Percentiles rank a stretch among this genome's conserved stretches.
Conservation (phyloP, 1,140 invertebrate genomes). For the Drosophila aff. region DNA sequence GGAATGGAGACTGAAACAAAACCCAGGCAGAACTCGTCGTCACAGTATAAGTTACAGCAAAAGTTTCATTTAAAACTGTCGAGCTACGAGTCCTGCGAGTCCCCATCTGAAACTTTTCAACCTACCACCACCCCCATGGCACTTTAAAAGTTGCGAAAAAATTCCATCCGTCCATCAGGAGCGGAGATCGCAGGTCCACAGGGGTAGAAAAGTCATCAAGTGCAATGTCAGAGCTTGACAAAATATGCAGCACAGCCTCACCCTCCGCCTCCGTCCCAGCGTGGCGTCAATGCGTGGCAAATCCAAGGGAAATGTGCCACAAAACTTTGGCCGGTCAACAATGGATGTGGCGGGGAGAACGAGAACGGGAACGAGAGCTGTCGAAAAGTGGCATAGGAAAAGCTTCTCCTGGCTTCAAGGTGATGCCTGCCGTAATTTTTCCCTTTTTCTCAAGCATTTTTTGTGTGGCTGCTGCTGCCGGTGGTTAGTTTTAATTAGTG, state of each 20-base stretch:
- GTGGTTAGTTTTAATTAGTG: slow-evolving; percentile 73
- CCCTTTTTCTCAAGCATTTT: slow-evolving; percentile 31
- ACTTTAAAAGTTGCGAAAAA: slow-evolving; percentile 46
- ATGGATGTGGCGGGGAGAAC: slow-evolving; percentile 28
- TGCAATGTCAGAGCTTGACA: slow-evolving; percentile 68
- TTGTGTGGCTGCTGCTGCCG: slow-evolving; percentile 30
- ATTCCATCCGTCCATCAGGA: slow-evolving; percentile 4
- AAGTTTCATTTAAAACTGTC: slow-evolving; percentile 69
- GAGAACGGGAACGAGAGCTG: slow-evolving; percentile 13
- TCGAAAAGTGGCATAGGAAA: slow-evolving; percentile 47
- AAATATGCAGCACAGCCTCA: slow-evolving; percentile 35
- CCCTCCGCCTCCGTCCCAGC: not conserved
- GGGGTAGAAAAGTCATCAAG: slow-evolving; percentile 49
- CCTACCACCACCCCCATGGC: slow-evolving; percentile 10
- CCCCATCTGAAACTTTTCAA: slow-evolving; percentile 42
- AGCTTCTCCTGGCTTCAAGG: slow-evolving; percentile 27
- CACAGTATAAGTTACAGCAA: slow-evolving; percentile 59
- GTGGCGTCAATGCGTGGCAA: slow-evolving; percentile 58
- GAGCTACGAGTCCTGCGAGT: slow-evolving; percentile 30
- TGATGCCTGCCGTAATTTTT: slow-evolving; percentile 39
- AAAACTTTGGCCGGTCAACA: slow-evolving; percentile 46
- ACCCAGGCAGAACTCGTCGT: slow-evolving; percentile 47
- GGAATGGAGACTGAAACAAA: slow-evolving; percentile 28
- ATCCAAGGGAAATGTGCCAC: slow-evolving; percentile 54
- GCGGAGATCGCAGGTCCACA: not conserved